Evolutionary conservation across 1,140 invertebrate genomes (phyloP), one percentile per base, ranked within the genome.

Genomic region (Pogonus chalceus): DNA sequence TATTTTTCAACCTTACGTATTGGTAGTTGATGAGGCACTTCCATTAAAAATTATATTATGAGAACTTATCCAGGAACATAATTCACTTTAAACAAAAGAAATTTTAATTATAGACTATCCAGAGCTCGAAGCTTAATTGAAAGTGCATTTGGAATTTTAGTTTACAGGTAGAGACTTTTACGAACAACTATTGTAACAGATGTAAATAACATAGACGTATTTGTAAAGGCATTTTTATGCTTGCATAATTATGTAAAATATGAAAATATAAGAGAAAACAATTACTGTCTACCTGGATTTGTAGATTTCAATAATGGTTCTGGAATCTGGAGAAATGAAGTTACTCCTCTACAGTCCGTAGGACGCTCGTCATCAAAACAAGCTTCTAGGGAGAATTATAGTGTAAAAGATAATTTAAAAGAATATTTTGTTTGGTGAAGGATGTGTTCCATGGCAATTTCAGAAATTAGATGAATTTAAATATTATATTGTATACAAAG

Each of bases 41-140:
- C 26, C 14, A 2, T 23, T 58, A 26, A 3, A 20, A 2, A 37
- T 39, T n/a, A 39, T 23, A 18, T 52, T 2, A 23, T 56, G 20
- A 10, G 49, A 21, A 48, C 53, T 20, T 58, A 49, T 35, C 26
- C 20, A 16, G 56, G 53, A 21, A 16, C 10, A 7, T 23, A 51
- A 26, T 49, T 65, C 14, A 57, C 9, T 47, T 18, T 54, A 14
- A 47, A 60, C 23, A 59, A 68, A 46, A 48, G 58, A 49, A 60
- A 64, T 20, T 66, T 63, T 52, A 67, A 68, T 52, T 69, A 70
- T 55, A 47, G 70, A 23, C 51, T 69, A 21, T 62, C 60, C 23
- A 54, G 68, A 39, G 64, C 64, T 22, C 56, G 68, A 49, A 56
- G 62, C 21, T 59, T 60, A 14, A 56, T 68, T 3, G 68, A 72